Base-by-base conservation (phyloP, 2,797 vertebrate genomes). In the Cichlasoma orientale region DNA sequence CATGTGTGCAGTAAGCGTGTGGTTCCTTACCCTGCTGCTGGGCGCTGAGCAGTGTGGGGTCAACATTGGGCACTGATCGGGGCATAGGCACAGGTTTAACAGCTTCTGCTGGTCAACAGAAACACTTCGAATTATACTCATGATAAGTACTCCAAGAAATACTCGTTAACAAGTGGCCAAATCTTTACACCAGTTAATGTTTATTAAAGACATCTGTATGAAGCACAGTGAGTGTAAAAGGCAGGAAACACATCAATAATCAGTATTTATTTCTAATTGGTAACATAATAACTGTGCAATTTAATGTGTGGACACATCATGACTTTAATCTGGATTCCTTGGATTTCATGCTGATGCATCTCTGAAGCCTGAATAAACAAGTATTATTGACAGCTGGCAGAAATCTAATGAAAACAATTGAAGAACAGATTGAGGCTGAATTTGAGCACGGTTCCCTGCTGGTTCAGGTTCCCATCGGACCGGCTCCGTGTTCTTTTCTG, bases 1-100 rank as follows among this genome's bases (percentile, higher is more conserved):
- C 19, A 61, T 53, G 66, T 74, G 36, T 38, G 38, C 31, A n/a
- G 18, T 47, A 29, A 47, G 61, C 27, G 61, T 66, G 61, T 29
- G 23, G 21, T 13, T 23, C 19, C 89, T 95, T 89, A 98, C 98
- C 97, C 93, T 96, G 92, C 90, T 95, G 94, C 83, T 94, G 93
- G 82, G 93, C 90, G 86, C 54, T 96, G 91, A 96, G 95, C 79
- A 98, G 94, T 7, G 96, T 88, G n/a, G 97, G 96, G 90, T 98
- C 97, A 0, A 97, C 94, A 13, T 89, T 58, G 5, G 96, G 95
- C 82, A 96, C 69, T 75, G 92, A 91, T 78, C 96, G 95, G 72
- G 97, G 94, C 82, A 95, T 61, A 85, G 98, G 96, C 10, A 93
- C 80, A 33, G 97, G 95, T 86, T 95, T 97, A 77, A 85, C 92